These are phyloP conservation scores for Odocoileus hemionus DNA, from an alignment of 2,113 vertebrate species.

Conservation along the genomic window DNA sequence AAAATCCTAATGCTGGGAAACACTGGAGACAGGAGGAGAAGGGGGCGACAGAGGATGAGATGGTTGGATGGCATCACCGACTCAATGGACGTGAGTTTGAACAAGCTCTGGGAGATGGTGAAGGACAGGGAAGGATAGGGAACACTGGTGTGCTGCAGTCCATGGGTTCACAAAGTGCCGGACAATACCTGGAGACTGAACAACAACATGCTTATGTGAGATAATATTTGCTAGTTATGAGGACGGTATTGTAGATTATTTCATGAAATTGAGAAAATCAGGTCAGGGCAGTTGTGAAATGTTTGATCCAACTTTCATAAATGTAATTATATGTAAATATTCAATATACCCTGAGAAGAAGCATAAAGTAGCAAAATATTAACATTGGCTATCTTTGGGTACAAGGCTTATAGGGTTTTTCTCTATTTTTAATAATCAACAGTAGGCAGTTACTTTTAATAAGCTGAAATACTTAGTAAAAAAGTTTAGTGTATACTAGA, in stretches of 20 bases:
- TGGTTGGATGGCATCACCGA: background rate
- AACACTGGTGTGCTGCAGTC: background rate
- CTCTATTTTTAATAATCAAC: conserved; percentile 9
- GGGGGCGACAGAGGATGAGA: background rate
- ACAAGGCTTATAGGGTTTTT: background rate
- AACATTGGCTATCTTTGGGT: background rate
- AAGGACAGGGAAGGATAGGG: background rate
- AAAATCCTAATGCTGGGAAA: background rate
- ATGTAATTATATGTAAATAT: background rate
- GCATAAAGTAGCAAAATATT: background rate
- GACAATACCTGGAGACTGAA: background rate
- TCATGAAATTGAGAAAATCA: background rate
- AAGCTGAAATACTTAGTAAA: background rate
- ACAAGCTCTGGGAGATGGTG: background rate
- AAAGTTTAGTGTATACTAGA: background rate
- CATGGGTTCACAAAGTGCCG: fast-evolving
- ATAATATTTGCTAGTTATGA: background rate
- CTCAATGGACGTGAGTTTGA: background rate
- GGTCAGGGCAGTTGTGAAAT: background rate
- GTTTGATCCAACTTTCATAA: background rate
- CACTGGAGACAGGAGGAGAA: background rate
- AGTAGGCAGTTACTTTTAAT: background rate
- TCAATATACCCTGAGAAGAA: background rate
- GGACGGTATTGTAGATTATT: background rate
- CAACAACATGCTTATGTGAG: background rate